A percentile compares a stretch with the other conserved stretches of the same genome.
These are phyloP conservation scores for Achroia grisella DNA, from an alignment of 1,140 invertebrate genomes.

Conservation along the genomic window DNA sequence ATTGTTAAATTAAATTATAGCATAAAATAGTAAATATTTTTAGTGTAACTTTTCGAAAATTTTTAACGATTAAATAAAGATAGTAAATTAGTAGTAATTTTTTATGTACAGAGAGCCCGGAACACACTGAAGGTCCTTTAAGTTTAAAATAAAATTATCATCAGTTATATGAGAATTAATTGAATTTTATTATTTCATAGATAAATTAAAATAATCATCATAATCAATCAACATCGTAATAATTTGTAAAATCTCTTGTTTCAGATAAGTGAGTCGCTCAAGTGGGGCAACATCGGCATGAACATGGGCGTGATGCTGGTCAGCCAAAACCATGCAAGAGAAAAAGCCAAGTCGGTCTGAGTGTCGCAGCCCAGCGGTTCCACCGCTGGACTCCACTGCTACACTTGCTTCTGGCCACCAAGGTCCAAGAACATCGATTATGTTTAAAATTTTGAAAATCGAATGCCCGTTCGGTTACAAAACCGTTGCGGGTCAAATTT, in stretches of 20 bases:
- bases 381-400: constrained; percentile 41
- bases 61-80: no score
- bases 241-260: constrained; percentile 52
- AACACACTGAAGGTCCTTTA: no score
- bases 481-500: not conserved
- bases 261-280: constrained; percentile 79
- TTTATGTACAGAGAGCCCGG: no score
- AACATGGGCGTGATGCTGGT: constrained; percentile 78
- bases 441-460: constrained; percentile 28
- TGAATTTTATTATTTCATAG: no score
- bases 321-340: constrained; percentile 66
- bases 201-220: no score
- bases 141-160: no score
- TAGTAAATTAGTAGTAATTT: no score
- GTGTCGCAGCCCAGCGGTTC: constrained; percentile 42
- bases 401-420: constrained; percentile 52
- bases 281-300: constrained; percentile 79
- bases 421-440: constrained; percentile 44
- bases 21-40: no score
- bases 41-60: no score
- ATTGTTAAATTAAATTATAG: no score
- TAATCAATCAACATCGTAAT: no score
- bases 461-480: constrained; percentile 10
- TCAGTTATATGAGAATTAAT: no score
- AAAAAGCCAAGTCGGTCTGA: constrained; percentile 69